Evolutionary conservation across 2,888 invertebrate genomes (phyloP), one percentile per base, ranked within the genome.

Genomic region (Caenorhabditis macrosperma): DNA sequence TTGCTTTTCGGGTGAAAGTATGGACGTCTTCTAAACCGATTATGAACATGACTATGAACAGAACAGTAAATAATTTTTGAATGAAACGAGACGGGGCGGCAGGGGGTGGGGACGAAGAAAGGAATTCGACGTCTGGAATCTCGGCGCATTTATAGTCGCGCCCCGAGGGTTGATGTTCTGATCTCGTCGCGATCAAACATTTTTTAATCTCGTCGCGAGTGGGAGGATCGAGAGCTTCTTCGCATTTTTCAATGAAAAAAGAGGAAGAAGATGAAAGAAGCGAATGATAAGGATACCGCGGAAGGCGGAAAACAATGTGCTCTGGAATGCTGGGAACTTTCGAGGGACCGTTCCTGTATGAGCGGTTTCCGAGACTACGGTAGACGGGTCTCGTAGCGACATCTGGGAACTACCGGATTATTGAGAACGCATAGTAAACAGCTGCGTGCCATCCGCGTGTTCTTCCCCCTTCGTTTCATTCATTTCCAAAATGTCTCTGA

Each of bases 1-100:
- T 55, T 52, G 44, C 60, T 20, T 54, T 30, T 50, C 46, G 63
- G 48, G 74, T 33, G 74, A 74, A 74, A 74, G 74, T 74, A 41
- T 46, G 48, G 72, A 72, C 71, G 64, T 35, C 41, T 63, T 72
- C 72, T 74, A 74, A 74, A 74, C 74, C 74, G 74, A 74, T 74
- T 74, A 74, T 74, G 74, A 74, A 74, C 74, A 74, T 74, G 74
- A 74, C 64, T 50, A 64, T 64, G 71, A 63, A 72, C 63, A 72
- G 30, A 64, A 74, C 74, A 64, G 48, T 55, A 60, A 72, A 64
- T 50, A 52, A 69, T 33, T 59, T 28, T 38, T 20, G 35, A 35
- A 44, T 28, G 30, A 44, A 67, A 24, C 17, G 44, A 26, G n/a
- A 30, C 28, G 28, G 26, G 26, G 15, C 52, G 26, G n/a, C 12